Base-by-base conservation (phyloP, 2,797 vertebrate species). In the Lithobates pipiens region DNA sequence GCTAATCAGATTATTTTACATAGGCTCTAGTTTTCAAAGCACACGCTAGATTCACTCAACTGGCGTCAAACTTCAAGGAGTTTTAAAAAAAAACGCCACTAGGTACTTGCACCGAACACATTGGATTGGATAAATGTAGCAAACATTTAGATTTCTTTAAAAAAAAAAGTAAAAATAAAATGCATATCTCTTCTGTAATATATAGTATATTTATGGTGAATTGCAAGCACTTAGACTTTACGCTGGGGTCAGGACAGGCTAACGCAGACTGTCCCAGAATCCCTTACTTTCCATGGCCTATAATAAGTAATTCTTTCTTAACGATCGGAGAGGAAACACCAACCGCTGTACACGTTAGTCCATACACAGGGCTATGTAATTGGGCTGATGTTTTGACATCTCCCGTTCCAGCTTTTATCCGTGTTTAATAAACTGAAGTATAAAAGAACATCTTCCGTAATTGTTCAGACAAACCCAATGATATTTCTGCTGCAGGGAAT, bases 171-270 rank as follows among this genome's bases (percentile, higher is more conserved):
- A 8, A 61, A 61, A 23, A 4, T 50, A 18, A 23, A 57, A 57
- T 57, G 3, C 18, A 10, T 46, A 46, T 54, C 16, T 16, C 15
- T 21, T 61, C 6, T 23, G 54, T 23, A 21, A 23, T 61, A 23
- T 61, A 18, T 23, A 61, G 54, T 6, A 72, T 36, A 25, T 25
- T 39, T 42, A 36, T 65, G 57, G 80, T 50, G 42, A 74, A 44
- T 42, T 61, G 70, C 70, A 65, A 63, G 73, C 70, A 83, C 36
- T 16, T 83, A 71, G 71, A 82, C 69, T 42, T 73, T 65, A 34
- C 36, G 72, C 61, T 74, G 21, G 63, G 61, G 80, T 82, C 70
- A 82, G 54, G 50, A 32, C n/a, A 80, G 67, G 88, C 65, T 83
- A 69, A 61, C 57, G 23, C 50, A 46, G 46, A 34, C 34, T 29